Base-by-base conservation (phyloP, 2,113 vertebrate genomes). In the Danio rerio region DNA sequence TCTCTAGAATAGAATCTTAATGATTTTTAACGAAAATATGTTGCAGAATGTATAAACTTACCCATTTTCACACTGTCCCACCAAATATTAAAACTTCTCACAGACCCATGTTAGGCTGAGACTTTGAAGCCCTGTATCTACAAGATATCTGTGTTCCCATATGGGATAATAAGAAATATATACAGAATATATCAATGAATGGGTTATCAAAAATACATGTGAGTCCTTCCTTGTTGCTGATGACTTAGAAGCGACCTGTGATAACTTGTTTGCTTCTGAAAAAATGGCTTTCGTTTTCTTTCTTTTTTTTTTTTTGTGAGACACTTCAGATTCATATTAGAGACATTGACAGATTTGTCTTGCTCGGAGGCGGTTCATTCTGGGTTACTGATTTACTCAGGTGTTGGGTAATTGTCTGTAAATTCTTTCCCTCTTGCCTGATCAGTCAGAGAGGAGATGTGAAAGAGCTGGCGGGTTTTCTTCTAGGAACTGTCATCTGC, bases 391-490 rank as follows among this genome's bases (percentile, higher is more conserved):
- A 73, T 73, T 73, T 42, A 43, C 21, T 13, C 15, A 43, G 31
- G 52, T 56, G 52, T 73, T 56, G 71, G 71, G 71, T 42, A 16
- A 42, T 73, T 56, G 40, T 21, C 55, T 7, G 13, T 43, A 7
- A 56, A 73, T 73, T 1, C 5, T 9, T 73, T 73, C 15, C 52
- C 53, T 18, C 71, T 49, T 49, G 56, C 12, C 10, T 20, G 73
- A 47, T 76, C 73, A 20, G 8, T 20, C 45, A 21, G 21, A 43
- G 31, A 42, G 42, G 52, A 56, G 52, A 56, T 9, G 15, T 42
- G 52, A 20, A 71, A 71, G 68, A 52, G 55, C 52, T 73, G 71
- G 71, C 31, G 43, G 66, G 43, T 21, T 47, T 50, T 81, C 56
- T 49, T 71, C 10, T 10, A 58, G 20, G 43, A 61, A 21, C 10